Evolutionary conservation across 92 coral and sea anemone genomes (phyloP), one percentile per base, ranked within the genome.

Genomic region (Umimayanthus chanpuru): DNA sequence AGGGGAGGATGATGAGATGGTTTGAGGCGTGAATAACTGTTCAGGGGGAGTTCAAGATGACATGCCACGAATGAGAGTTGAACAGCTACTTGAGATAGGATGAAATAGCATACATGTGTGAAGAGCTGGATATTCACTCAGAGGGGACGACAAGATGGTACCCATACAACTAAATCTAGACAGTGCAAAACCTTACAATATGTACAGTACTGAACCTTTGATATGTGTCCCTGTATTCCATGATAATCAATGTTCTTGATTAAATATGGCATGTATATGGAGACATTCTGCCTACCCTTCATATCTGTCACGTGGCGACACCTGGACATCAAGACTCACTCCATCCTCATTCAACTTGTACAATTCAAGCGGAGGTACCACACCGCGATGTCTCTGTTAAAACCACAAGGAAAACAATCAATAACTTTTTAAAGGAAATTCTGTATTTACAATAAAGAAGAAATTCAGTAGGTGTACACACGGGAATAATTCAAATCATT

Each of bases 301-400:
- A 74, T 96, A 96, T 92, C 96, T 91, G 85, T 95, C 98, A 53
- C 98, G 92, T 23, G 98, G 98, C 14, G 98, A 96, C 47, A 95
- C 88, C 91, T 92, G 96, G 11, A 94, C 92, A 81, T 89, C 93
- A 86, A 94, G 86, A 80, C 88, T 91, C 76, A 86, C 84, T 64
- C 94, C 98, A 20, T 91, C 94, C 38, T 96, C 98, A 68, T 90
- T 90, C 14, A 96, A 89, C 50, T 96, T 96, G 90, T 95, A 96
- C 76, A 96, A 90, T 30, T 96, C 99, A 81, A 96, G 81, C 1
- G 99, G 99, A 73, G 99, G 99, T 30, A 96, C 95, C 14, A 92
- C 79, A 39, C 94, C 89, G 26, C 93, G 92, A 47, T 86, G 90
- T 72, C 90, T 80, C 70, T 89, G 83, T 72, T 91, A 71, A 28